Conservation (phyloP, 2,888 invertebrate species). For the Epirrhoe tristata region DNA sequence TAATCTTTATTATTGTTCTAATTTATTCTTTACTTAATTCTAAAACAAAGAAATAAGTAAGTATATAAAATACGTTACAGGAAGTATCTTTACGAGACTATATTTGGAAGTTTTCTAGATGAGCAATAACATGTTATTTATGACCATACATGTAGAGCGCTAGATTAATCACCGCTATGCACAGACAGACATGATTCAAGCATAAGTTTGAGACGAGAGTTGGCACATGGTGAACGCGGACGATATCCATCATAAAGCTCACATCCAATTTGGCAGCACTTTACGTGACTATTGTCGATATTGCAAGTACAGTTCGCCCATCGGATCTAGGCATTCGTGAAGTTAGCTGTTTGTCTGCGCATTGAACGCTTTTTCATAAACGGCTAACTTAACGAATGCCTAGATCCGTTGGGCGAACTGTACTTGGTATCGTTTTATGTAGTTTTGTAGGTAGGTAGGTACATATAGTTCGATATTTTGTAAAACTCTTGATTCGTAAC, state of each 20-base stretch:
- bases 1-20: neutral
- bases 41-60: neutral
- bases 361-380: too few species aligned
- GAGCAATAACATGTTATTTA: slow-evolving; percentile 1
- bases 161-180: slow-evolving; percentile 14
- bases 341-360: too few species aligned
- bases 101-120: slow-evolving; percentile 12
- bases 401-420: too few species aligned
- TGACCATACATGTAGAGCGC: slow-evolving; percentile 4
- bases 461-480: neutral
- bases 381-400: too few species aligned
- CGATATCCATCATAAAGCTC: slow-evolving; percentile 20
- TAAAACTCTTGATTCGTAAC: too few species aligned
- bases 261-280: slow-evolving; percentile 25
- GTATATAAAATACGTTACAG: neutral
- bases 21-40: neutral
- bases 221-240: slow-evolving; percentile 21
- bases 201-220: slow-evolving; percentile 16
- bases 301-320: too few species aligned
- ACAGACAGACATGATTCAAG: slow-evolving; percentile 5
- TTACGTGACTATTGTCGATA: slow-evolving; percentile 6
- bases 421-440: neutral
- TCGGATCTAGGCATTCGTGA: too few species aligned
- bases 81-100: neutral
- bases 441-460: neutral